Base-by-base conservation (phyloP, 2,113 vertebrate species). In the Cnemophilus loriae region DNA sequence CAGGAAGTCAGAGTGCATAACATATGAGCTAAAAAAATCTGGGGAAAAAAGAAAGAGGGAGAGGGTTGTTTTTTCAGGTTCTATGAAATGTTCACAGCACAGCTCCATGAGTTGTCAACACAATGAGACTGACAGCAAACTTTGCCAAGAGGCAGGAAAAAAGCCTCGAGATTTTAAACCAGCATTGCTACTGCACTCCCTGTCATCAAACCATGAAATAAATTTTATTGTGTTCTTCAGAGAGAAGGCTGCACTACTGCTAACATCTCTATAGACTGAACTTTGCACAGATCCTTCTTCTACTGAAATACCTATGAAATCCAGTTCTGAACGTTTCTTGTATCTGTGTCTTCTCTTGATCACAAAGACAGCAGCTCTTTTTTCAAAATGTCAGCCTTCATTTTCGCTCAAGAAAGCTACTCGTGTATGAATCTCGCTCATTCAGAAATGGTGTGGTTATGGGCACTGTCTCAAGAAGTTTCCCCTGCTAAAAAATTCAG, bases 401-500 rank as follows among this genome's bases (percentile, higher is more conserved):
- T 68, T 88, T 90, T 81, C n/a, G 3, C 79, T 95, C 50, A 53
- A 93, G 59, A 93, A 90, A 93, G 44, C 88, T 93, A 81, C 70
- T 90, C 1, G 0, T 83, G 50, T 67, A 70, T 74, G 87, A 84
- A 91, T 91, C 82, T 93, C 61, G 59, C 65, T 95, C 79, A 80
- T 94, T 96, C 88, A 93, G 85, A 93, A 92, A 61, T 79, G 88
- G 90, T 90, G 88, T 93, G 75, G 92, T 92, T 96, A 86, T 84
- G 88, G 88, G 90, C 68, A 76, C 79, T 92, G 70, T 83, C 92
- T 96, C 85, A 94, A 90, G 79, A 74, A 80, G 67, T 80, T 95
- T 95, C 75, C 83, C 85, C 42, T 90, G 85, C 92, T 96, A 93
- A 97, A 97, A 96, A 90, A 90, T 90, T 93, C 95, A 92, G 92